Evolutionary conservation across 2,888 invertebrate genomes (phyloP).

Genomic region (Drosophila austrosaltans): DNA sequence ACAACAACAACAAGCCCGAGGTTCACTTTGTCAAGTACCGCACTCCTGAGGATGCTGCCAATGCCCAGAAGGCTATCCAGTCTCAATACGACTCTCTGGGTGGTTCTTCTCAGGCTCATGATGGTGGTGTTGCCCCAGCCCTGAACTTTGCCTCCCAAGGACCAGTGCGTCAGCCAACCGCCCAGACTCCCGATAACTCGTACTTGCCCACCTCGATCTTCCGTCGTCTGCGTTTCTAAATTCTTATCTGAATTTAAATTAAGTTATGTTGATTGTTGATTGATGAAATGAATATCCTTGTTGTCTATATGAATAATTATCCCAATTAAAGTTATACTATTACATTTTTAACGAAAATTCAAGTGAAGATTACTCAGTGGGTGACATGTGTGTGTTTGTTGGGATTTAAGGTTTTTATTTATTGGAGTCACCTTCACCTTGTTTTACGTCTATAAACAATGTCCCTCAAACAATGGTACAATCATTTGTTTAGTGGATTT

Average conservation of each 20-base stretch:
- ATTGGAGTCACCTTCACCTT: constrained; percentile 25
- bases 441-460: constrained; percentile 30
- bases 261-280: constrained; percentile 65
- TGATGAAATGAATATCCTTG: constrained; percentile 33
- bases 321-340: constrained; percentile 39
- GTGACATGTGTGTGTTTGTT: constrained; percentile 38
- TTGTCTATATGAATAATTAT: constrained; percentile 37
- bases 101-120: constrained; percentile 60
- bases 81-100: constrained; percentile 73
- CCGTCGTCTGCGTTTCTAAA: constrained; percentile 70
- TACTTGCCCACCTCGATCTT: constrained; percentile 75
- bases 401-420: constrained; percentile 19
- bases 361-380: constrained; percentile 25
- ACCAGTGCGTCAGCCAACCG: constrained; percentile 50
- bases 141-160: constrained; percentile 77
- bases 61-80: constrained; percentile 77
- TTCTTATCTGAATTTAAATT: constrained; percentile 18
- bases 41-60: constrained; percentile 77
- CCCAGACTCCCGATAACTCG: constrained; percentile 55
- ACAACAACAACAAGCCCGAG: constrained; percentile 73
- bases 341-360: constrained; percentile 32
- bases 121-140: constrained; percentile 74
- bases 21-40: constrained; percentile 82
- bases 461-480: constrained; percentile 31
- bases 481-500: constrained; percentile 2